Conservation (phyloP, 2,888 invertebrate genomes). For the Pseudeuparius sepicola region DNA sequence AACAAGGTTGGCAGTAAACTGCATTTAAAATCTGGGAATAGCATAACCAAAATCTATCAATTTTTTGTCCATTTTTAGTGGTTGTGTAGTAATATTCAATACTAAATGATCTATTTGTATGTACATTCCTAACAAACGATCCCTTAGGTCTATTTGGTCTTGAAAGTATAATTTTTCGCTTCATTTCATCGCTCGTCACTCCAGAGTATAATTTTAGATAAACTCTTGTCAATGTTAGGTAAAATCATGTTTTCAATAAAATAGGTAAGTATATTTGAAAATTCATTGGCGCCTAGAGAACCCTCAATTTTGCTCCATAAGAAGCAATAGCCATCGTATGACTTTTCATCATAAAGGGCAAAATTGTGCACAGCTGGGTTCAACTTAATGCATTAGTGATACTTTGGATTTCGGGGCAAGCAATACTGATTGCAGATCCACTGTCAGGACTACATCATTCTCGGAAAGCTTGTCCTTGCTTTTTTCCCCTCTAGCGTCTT, state of each 20-base stretch:
- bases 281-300: conserved; percentile 12
- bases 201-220: conserved; percentile 9
- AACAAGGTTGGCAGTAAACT: too few relatives aligned
- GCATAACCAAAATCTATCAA: too few relatives aligned
- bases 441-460: conserved; percentile 12
- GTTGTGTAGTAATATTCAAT: too few relatives aligned
- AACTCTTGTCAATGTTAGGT: not conserved
- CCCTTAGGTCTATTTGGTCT: too few relatives aligned
- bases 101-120: too few relatives aligned
- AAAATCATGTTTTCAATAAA: conserved; percentile 10
- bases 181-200: conserved; percentile 14
- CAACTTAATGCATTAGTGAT: conserved; percentile 7
- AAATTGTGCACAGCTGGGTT: conserved; percentile 13
- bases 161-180: conserved; percentile 15
- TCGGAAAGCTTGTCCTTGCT: conserved; percentile 7
- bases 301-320: conserved; percentile 14
- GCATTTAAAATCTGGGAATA: too few relatives aligned
- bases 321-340: conserved; percentile 14
- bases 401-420: conserved; percentile 9
- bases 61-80: too few relatives aligned
- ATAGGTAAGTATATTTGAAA: conserved; percentile 9
- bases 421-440: conserved; percentile 13
- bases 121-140: too few relatives aligned
- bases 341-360: conserved; percentile 10
- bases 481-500: conserved; percentile 12